Evolutionary conservation across 2,113 vertebrate genomes (phyloP), one percentile per base, ranked within the genome.

Genomic region (Ameiurus melas): DNA sequence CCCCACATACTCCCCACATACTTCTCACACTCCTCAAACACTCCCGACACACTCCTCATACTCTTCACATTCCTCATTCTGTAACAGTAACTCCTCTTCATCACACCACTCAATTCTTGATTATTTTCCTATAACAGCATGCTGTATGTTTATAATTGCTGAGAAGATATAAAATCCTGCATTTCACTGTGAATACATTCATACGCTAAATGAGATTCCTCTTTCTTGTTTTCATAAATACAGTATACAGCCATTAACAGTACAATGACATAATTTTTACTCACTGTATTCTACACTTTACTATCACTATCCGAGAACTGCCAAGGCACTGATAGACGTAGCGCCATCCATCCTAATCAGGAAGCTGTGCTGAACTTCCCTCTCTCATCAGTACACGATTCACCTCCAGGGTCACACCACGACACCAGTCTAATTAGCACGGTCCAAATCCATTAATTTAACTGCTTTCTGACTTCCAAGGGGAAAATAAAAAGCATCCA

Each of bases 311-410:
- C 71, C 1, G 20, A 75, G 71, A 75, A 75, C 9, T 47, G 36
- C 19, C 33, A 10, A 39, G 71, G 22, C 8, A 73, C 39, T 5
- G 39, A 75, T 25, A 25, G 36, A 43, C 4, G 3, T 39, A 22
- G 3, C 9, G 1, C 19, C 36, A 43, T 51, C 75, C 70, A n/a
- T 47, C 25, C 57, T 62, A 62, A 84, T 55, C 20, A 51, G 36
- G 0, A 43, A 47, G 25, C 39, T n/a, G 22, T 77, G 55, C 25
- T 73, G 47, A 73, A 36, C 70, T 75, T 82, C 30, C 27, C 33
- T 83, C 16, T 78, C 85, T 43, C 58, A 60, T 78, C 57, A 86
- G 71, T 47, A 27, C 78, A 64, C 36, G 19, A 60, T 33, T 83
- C 70, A 83, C 79, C 30, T 25, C 62, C 77, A 79, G 83, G 83